phyloP scores from a whole-genome alignment of 1,140 invertebrate genomes.

The Heterodera carotae region DNA sequence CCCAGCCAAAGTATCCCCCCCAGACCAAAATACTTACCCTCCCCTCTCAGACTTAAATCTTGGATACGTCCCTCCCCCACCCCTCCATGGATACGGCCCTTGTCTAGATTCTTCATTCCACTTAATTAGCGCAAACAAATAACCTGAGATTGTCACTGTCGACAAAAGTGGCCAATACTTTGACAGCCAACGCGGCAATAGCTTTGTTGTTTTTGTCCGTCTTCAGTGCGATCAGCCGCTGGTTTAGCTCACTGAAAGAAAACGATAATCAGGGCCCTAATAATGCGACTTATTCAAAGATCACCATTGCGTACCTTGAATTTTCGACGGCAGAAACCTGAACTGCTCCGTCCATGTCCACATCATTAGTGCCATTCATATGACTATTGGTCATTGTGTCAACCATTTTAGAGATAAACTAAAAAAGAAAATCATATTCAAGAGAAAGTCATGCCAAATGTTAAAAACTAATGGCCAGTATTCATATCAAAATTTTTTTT shows the following conservation, averaged over 20 bases:
- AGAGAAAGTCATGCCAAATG: too few relatives aligned
- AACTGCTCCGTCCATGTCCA: neutral
- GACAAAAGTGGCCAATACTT: slow-evolving; percentile 17
- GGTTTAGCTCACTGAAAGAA: slow-evolving; percentile 15
- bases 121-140: too few relatives aligned
- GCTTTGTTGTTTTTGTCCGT: slow-evolving; percentile 22
- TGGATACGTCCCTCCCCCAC: too few relatives aligned
- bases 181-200: slow-evolving; percentile 2
- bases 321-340: neutral
- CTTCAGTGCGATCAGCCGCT: slow-evolving; percentile 16
- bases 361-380: neutral
- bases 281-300: neutral
- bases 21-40: too few relatives aligned
- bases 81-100: too few relatives aligned
- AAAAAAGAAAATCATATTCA: too few relatives aligned
- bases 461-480: too few relatives aligned
- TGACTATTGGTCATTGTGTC: neutral
- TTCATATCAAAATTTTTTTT: too few relatives aligned
- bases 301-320: neutral
- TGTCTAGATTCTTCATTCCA: too few relatives aligned
- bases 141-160: slow-evolving; percentile 8
- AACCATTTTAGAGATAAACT: neutral
- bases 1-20: too few relatives aligned
- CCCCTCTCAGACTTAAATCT: too few relatives aligned
- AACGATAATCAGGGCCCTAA: neutral